Evolutionary conservation across 1,140 invertebrate species (phyloP), one percentile per base, ranked within the genome.

Genomic region (Aphaenogaster ashmeadi): DNA sequence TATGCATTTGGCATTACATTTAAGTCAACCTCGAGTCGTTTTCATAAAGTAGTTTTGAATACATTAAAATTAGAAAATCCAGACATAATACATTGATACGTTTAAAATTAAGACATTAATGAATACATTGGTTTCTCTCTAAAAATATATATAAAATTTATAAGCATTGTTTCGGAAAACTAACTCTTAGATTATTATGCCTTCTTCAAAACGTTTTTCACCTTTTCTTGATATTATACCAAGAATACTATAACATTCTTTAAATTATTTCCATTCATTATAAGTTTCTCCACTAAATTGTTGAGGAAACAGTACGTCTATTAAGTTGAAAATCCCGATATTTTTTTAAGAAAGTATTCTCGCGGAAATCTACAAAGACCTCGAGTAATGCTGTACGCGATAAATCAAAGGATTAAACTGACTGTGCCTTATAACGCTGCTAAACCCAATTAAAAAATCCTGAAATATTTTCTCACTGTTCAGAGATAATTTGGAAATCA

Each of bases 381-480:
- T 5, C 41, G 50, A 50, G 33, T 41, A 54, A 72, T 7, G 13
- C 3, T 54, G 27, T 44, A 47, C 41, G 67, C n/a, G 33, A 60
- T 67, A 84, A 84, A 50, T 84, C 80, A 60, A 74, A 44, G 54
- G 54, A 84, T 74, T 84, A 84, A 84, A 67, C 33, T 13, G 69
- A 75, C 27, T 60, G 80, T 60, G 36, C 36, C 69, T 47, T 60
- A 74, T 54, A 47, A 84, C 56, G 41, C 18, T 52, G 38, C 15
- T 75, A 75, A 84, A 75, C n/a, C 38, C 69, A 84, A 74, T 84
- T 60, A 62, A 74, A 84, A 75, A 83, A 84, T 84, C 69, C 27
- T 84, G 80, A 75, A 75, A 84, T 84, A 74, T 75, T 36, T 83
- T 81, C 38, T 83, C 67, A 7, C 52, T 18, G 54, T 62, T 74